These are phyloP conservation scores for Priocnemis perturbator DNA, from an alignment of 2,888 invertebrate genomes.

Conservation along the genomic window DNA sequence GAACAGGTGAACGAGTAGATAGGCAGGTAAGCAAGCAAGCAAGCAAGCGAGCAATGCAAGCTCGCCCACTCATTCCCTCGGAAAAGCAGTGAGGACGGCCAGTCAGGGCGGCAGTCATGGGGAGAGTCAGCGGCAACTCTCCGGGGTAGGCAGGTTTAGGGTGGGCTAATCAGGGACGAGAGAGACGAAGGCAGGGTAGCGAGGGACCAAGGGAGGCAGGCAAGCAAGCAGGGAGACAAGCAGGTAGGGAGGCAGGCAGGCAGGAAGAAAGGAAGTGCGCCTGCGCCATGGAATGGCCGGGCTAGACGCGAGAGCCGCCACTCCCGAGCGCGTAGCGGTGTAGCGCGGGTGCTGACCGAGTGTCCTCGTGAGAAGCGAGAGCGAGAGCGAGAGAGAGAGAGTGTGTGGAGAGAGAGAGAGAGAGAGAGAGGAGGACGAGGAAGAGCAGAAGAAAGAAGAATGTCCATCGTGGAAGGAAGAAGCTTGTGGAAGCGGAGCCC, in stretches of 20 bases:
- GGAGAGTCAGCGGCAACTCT: slow-evolving; percentile 9
- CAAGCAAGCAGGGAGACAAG: slow-evolving; percentile 44
- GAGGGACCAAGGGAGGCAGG: slow-evolving; percentile 34
- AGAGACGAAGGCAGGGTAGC: slow-evolving; percentile 21
- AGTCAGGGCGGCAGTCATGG: slow-evolving; percentile 23
- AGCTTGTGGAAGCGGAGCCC: slow-evolving; percentile 76
- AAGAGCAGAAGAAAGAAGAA: slow-evolving; percentile 35
- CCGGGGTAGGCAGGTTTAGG: slow-evolving; percentile 7
- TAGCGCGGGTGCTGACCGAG: slow-evolving; percentile 74
- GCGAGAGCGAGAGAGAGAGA: slow-evolving; percentile 43
- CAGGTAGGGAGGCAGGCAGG: slow-evolving; percentile 57
- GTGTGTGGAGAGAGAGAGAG: slow-evolving; percentile 20
- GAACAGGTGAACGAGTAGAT: too few relatives aligned
- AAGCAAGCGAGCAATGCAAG: neutral
- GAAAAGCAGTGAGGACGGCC: slow-evolving; percentile 30
- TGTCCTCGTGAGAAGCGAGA: slow-evolving; percentile 56
- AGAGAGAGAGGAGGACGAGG: slow-evolving; percentile 20
- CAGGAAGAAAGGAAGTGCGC: slow-evolving; percentile 65
- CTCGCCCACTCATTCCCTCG: slow-evolving; percentile 4
- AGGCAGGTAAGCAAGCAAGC: slow-evolving; percentile 7
- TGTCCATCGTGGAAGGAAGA: slow-evolving; percentile 69
- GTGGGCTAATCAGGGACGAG: slow-evolving; percentile 20
- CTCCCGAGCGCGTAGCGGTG: slow-evolving; percentile 75
- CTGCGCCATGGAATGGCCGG: slow-evolving; percentile 72
- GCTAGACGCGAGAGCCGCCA: slow-evolving; percentile 76